Conservation (phyloP, 2,797 vertebrate species). For the Sebastes minor region DNA sequence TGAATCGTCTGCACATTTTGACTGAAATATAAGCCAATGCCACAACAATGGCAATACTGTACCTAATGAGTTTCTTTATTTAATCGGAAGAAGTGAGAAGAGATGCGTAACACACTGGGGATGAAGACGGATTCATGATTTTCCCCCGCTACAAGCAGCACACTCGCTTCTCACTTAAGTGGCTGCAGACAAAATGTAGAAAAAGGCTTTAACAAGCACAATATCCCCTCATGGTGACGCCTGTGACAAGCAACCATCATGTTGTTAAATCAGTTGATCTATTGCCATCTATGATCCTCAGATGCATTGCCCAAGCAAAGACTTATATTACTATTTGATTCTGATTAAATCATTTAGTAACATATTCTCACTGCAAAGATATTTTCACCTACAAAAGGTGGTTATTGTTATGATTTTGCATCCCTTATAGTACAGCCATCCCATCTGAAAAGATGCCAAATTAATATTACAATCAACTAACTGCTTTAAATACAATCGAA, state of each 20-base stretch:
- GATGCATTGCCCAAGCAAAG: conserved; percentile 30
- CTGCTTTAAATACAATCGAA: conserved; percentile 47
- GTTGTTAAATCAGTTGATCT: conserved; percentile 31
- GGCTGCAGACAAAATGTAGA: conserved; percentile 46
- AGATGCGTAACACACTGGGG: conserved; percentile 26
- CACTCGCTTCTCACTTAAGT: conserved; percentile 22
- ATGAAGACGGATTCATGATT: conserved; percentile 31
- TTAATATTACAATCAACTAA: conserved; percentile 34
- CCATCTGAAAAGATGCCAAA: conserved; percentile 45
- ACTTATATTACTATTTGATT: conserved; percentile 33
- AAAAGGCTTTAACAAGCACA: conserved; percentile 60
- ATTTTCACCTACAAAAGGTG: conserved; percentile 1
- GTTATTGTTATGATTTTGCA: conserved; percentile 35
- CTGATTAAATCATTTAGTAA: conserved; percentile 16
- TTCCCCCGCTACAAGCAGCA: conserved; percentile 23
- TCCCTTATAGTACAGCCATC: conserved; percentile 37
- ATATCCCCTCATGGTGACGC: conserved; percentile 31
- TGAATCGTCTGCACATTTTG: conserved; percentile 31
- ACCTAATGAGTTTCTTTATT: conserved; percentile 51
- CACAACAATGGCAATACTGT: conserved; percentile 67
- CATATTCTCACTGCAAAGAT: conserved; percentile 15
- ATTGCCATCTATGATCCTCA: conserved; percentile 35
- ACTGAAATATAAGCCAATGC: conserved; percentile 69
- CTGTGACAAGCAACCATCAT: conserved; percentile 31
- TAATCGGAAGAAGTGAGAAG: conserved; percentile 35